Base-by-base conservation (phyloP, 2,797 vertebrate species). In the Syngnathus acus region DNA sequence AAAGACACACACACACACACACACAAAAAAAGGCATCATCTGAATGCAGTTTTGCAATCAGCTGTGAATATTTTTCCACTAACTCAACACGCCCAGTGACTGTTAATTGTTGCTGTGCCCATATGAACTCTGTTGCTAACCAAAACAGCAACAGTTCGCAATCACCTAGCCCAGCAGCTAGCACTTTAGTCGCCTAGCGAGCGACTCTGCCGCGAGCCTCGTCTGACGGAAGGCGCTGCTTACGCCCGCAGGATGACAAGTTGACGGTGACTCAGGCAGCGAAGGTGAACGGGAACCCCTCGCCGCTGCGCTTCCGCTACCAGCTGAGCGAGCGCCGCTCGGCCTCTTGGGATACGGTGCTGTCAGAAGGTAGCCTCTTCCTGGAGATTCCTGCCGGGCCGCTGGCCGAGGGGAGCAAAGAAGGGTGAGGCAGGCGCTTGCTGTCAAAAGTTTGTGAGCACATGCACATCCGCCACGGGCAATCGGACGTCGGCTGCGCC, bases 401-500 rank as follows among this genome's bases (percentile, higher is more conserved):
- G 63, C 92, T 97, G 84, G 93, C 89, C 66, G 95, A 97, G 79
- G 95, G 97, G 63, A 99, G 95, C 92, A 98, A 96, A 87, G 96
- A 99, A 83, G 94, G 97, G 97, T 98, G 86, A 77, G 92, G 13
- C 6, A 3, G 19, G 38, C 26, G 3, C 50, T 51, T 21, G 8
- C 6, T n/a, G 17, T 21, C 10, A 54, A 51, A 26, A 6, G n/a
- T 54, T 54, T 54, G n/a, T 23, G 50, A 53, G n/a, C n/a, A 23
- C 50, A 21, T 3, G 50, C 47, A 19, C 17, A 10, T 48, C 51
- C 6, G 21, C 51, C 23, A 4, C 51, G 21, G 9, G 9, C 37
- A 60, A 37, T 39, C 37, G 9, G 16, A 39, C 16, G 39, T 40
- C 16, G 1, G 10, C 53, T 54, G 39, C 37, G 19, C 32, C 32